Conservation (phyloP, 1,140 invertebrate genomes). For the Anastatus disparis region DNA sequence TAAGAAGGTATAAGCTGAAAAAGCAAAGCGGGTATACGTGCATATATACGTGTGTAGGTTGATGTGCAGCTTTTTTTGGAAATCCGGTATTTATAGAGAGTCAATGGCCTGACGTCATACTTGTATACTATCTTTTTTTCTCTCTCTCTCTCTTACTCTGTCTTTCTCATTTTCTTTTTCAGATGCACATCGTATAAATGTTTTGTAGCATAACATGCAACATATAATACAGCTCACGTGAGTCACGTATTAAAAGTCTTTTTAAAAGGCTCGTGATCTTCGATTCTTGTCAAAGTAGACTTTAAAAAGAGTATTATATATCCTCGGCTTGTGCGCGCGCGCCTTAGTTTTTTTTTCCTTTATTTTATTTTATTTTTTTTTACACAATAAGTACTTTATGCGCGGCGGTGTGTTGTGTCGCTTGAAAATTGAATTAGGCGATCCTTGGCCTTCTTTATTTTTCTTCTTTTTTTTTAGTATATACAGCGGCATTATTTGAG, state of each 20-base stretch:
- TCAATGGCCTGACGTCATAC: slow-evolving; percentile 59
- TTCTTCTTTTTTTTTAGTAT: too few relatives aligned
- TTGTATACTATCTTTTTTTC: neutral
- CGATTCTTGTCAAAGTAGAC: slow-evolving; percentile 41
- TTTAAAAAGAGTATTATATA: slow-evolving; percentile 33
- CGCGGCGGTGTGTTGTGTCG: slow-evolving; percentile 24
- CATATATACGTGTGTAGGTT: slow-evolving; percentile 22
- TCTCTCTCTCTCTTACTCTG: neutral
- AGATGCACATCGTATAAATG: neutral
- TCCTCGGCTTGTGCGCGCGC: slow-evolving; percentile 4
- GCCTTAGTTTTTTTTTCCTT: neutral
- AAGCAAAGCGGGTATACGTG: too few relatives aligned
- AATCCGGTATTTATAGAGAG: slow-evolving; percentile 60
- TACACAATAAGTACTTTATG: too few relatives aligned
- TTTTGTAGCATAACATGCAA: slow-evolving; percentile 17
- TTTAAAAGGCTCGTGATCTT: slow-evolving; percentile 38
- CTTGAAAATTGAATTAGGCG: slow-evolving; percentile 41
- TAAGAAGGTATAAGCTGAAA: too few relatives aligned
- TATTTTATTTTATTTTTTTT: neutral
- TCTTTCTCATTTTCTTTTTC: neutral
- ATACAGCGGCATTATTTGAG: slow-evolving; percentile 17
- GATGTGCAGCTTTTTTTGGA: slow-evolving; percentile 53
- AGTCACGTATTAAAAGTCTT: too few relatives aligned
- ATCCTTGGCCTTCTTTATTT: slow-evolving; percentile 42
- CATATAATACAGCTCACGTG: slow-evolving; percentile 21